These are phyloP conservation scores for Pachypanchax playfairii DNA, from an alignment of 2,113 vertebrate genomes.

Conservation along the genomic window DNA sequence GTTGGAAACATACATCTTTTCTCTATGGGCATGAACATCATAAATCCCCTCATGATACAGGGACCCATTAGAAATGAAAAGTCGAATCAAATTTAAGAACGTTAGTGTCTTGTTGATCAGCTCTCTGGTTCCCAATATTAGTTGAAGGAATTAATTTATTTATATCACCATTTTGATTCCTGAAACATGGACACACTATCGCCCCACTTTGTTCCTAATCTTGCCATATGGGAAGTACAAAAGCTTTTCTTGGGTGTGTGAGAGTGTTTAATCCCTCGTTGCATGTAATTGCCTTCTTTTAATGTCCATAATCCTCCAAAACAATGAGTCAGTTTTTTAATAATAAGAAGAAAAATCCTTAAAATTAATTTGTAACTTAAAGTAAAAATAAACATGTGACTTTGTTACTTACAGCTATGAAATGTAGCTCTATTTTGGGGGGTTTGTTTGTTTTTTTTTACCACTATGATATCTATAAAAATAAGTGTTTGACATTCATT, in stretches of 20 bases:
- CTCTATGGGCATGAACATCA: not conserved
- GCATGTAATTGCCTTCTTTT: not conserved
- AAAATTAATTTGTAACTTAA: not conserved
- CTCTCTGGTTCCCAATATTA: too few relatives aligned
- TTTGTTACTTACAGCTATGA: not conserved
- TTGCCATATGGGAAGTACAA: not conserved
- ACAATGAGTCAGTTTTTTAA: not conserved
- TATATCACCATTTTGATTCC: not conserved
- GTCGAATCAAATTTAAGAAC: too few relatives aligned
- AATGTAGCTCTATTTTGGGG: not conserved
- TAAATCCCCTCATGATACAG: too few relatives aligned
- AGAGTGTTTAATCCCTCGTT: not conserved
- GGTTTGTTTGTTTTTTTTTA: not conserved
- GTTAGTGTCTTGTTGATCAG: too few relatives aligned
- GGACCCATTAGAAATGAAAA: too few relatives aligned
- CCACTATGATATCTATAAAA: not conserved
- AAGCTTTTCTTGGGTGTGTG: conserved; percentile 4
- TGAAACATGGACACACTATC: not conserved
- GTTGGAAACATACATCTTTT: not conserved
- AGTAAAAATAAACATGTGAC: not conserved
- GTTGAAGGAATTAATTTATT: not conserved
- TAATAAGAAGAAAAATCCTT: not conserved
- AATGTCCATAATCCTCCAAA: not conserved
- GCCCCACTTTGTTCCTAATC: not conserved
- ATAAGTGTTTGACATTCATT: not conserved